Base-by-base conservation (phyloP, 2,797 vertebrate species). In the Pseudochromis fuscus region DNA sequence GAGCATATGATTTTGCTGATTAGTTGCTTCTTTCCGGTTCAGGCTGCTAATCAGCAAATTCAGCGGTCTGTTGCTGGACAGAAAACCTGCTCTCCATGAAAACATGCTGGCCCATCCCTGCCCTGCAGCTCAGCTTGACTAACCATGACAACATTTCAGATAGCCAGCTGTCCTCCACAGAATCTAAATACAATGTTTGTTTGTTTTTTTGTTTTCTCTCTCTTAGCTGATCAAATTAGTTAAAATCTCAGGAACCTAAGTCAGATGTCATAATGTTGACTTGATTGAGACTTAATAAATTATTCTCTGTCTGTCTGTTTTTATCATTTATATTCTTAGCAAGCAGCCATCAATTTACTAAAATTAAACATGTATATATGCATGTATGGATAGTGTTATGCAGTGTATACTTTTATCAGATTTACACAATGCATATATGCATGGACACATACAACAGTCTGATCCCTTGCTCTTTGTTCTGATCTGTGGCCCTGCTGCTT, bases 1-100 rank as follows among this genome's bases (percentile, higher is more conserved):
- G 35, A 82, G 64, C 72, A 75, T 76, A 64, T 79, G 84, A 72
- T 68, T 79, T 74, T 2, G 24, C 76, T 78, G 70, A 84, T 80
- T 77, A 75, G 64, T 33, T 61, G 35, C 57, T 71, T 44, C 35
- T 58, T 24, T 53, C 16, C 27, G 35, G 35, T 60, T 61, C 30
- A 72, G 37, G 31, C 21, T 59, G 21, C 80, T 83, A 63, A 84
- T 80, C 72, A 60, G 62, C 60, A 48, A 68, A 81, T 57, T 73
- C 56, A 69, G 25, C 66, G 27, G 63, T 72, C 59, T 81, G 61
- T 66, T 49, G 53, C 46, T 33, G 7, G 35, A 64, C 16, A 40
- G 66, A 70, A 71, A 57, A 68, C 52, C 46, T 60, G 51, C 74
- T 63, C 64, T 79, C 61, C 38, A 51, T 51, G 38, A 44, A n/a